Conservation (phyloP, 2,888 invertebrate genomes). For the Oxyscelio sp. region DNA sequence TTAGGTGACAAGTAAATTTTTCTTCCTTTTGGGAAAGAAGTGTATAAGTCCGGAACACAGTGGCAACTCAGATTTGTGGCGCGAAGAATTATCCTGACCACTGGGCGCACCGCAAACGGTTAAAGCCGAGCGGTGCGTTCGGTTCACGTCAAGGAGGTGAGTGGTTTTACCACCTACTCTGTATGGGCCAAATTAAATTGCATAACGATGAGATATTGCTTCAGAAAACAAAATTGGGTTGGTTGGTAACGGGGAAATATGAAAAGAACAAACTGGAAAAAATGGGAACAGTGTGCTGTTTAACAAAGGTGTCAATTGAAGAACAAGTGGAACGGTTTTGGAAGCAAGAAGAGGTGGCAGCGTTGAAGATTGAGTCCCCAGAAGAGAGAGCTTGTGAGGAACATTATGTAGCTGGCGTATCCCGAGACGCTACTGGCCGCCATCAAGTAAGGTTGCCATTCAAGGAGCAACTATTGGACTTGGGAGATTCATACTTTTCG, state of each 20-base stretch:
- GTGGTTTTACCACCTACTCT: slow-evolving; percentile 56
- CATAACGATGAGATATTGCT: background rate
- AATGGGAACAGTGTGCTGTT: background rate
- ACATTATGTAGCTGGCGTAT: slow-evolving; percentile 6
- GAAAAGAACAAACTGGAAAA: too few relatives aligned
- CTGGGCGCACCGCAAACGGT: too few relatives aligned
- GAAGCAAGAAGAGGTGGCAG: slow-evolving; percentile 19
- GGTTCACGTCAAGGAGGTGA: too few relatives aligned
- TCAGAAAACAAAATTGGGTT: slow-evolving; percentile 73
- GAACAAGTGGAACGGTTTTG: slow-evolving; percentile 29
- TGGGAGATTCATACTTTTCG: background rate
- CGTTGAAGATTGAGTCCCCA: background rate
- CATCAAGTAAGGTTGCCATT: slow-evolving; percentile 36
- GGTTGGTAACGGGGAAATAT: too few relatives aligned
- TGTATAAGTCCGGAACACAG: too few relatives aligned
- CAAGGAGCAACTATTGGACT: slow-evolving; percentile 8
- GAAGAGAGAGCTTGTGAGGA: slow-evolving; percentile 38
- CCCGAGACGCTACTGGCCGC: background rate
- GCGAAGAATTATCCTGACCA: too few relatives aligned
- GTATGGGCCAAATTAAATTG: slow-evolving; percentile 57
- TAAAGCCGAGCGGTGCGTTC: too few relatives aligned
- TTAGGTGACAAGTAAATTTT: too few relatives aligned
- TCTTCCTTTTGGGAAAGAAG: too few relatives aligned
- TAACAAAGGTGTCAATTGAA: slow-evolving; percentile 7
- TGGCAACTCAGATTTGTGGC: too few relatives aligned